These are phyloP conservation scores for Anhinga rufa DNA, from an alignment of 2,113 vertebrate genomes.

Conservation along the genomic window DNA sequence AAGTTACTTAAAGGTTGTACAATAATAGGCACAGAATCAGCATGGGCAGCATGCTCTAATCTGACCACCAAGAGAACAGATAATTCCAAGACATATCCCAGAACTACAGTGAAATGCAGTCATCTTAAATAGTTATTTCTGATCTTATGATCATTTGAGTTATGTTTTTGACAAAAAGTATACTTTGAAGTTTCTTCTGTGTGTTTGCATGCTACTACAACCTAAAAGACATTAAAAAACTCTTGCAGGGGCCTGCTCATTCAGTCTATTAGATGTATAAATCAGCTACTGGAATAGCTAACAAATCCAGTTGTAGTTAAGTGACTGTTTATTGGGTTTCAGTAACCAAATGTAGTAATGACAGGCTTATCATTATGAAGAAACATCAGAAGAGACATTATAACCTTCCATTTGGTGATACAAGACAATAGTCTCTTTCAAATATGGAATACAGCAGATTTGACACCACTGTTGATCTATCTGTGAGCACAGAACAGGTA, in stretches of 20 bases:
- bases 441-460: neutral
- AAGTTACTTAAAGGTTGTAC: neutral
- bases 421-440: neutral
- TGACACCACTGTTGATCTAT: neutral
- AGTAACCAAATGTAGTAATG: neutral
- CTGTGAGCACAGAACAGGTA: neutral
- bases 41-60: neutral
- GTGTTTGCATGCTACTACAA: neutral
- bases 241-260: neutral
- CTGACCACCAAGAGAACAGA: neutral
- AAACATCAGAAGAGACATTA: neutral
- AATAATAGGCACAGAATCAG: neutral
- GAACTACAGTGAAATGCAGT: neutral
- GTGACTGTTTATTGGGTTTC: neutral
- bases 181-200: neutral
- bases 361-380: neutral
- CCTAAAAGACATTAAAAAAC: neutral
- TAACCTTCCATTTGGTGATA: neutral
- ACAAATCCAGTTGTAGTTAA: neutral
- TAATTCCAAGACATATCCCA: neutral
- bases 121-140: neutral
- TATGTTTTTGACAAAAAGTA: neutral
- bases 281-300: neutral
- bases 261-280: neutral
- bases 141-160: neutral